phyloP scores from a whole-genome alignment of 2,888 invertebrate genomes.

The Chloromyia formosa region DNA sequence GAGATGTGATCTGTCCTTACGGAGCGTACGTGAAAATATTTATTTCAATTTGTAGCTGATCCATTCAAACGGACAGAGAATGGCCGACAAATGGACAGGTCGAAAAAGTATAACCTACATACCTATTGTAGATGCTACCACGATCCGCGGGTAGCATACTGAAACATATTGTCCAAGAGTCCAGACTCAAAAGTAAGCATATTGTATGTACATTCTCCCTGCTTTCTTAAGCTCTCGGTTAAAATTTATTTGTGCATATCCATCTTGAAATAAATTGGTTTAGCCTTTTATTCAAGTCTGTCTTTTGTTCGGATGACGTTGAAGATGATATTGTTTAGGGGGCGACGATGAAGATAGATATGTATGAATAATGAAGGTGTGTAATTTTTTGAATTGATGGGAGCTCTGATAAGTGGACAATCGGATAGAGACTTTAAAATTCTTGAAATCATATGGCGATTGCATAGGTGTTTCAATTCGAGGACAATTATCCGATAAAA shows the following conservation, averaged over 20 bases:
- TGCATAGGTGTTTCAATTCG: too few species aligned
- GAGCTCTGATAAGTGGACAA: too few species aligned
- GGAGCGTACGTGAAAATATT: constrained; percentile 25
- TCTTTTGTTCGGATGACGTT: neutral
- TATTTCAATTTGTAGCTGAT: neutral
- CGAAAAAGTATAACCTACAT: constrained; percentile 8
- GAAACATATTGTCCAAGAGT: constrained; percentile 12
- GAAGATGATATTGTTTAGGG: neutral
- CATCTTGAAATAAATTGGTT: neutral
- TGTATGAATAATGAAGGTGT: constrained; percentile 5
- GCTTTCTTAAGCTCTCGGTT: neutral
- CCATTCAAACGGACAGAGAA: constrained; percentile 1
- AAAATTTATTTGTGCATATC: neutral
- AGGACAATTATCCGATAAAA: too few species aligned
- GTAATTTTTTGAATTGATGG: neutral
- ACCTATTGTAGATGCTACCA: neutral
- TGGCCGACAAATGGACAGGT: constrained; percentile 14
- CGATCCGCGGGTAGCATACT: neutral
- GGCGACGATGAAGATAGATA: neutral
- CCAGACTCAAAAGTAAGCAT: neutral
- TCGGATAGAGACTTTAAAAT: too few species aligned
- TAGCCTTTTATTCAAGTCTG: neutral
- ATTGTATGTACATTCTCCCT: neutral
- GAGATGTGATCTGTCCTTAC: constrained; percentile 11
- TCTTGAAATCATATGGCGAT: too few species aligned